Conservation (phyloP, 2,113 vertebrate genomes). For the Nibea coibor region DNA sequence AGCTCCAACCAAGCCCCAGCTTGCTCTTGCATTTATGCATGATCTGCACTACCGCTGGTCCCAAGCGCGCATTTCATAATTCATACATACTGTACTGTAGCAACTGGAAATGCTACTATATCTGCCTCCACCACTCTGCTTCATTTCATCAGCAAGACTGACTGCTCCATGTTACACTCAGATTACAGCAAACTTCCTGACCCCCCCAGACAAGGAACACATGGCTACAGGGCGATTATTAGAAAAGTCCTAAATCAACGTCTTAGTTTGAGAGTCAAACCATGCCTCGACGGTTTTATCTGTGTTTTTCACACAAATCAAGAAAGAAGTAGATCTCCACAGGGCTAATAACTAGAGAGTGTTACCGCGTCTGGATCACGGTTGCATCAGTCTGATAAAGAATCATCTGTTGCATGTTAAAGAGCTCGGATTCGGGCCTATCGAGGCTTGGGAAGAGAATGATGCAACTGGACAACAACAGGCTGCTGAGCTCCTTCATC, state of each 20-base stretch:
- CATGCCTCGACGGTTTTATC: not conserved
- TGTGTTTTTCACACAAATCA: conserved; percentile 14
- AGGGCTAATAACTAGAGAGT: conserved; percentile 19
- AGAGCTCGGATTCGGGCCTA: conserved; percentile 38
- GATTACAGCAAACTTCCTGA: conserved; percentile 47
- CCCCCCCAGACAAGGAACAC: not conserved
- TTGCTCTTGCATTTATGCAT: conserved; percentile 84
- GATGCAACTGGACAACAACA: conserved; percentile 70
- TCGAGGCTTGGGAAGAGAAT: conserved; percentile 48
- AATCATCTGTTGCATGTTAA: conserved; percentile 71
- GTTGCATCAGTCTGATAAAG: conserved; percentile 81
- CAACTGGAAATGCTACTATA: conserved; percentile 75
- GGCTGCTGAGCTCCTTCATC: conserved; percentile 50
- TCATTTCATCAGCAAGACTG: conserved; percentile 58
- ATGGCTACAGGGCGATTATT: not conserved
- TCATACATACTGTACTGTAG: conserved; percentile 78
- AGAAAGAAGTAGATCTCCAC: conserved; percentile 24
- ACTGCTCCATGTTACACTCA: conserved; percentile 27
- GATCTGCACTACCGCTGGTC: conserved; percentile 75
- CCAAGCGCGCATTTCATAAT: conserved; percentile 82
- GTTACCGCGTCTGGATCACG: conserved; percentile 69
- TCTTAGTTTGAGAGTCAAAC: not conserved
- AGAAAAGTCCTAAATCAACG: not conserved
- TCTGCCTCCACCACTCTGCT: conserved; percentile 66
- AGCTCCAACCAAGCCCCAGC: conserved; percentile 59